Evolutionary conservation across 2,113 vertebrate genomes (phyloP).

Genomic region (Tragulus kanchil): DNA sequence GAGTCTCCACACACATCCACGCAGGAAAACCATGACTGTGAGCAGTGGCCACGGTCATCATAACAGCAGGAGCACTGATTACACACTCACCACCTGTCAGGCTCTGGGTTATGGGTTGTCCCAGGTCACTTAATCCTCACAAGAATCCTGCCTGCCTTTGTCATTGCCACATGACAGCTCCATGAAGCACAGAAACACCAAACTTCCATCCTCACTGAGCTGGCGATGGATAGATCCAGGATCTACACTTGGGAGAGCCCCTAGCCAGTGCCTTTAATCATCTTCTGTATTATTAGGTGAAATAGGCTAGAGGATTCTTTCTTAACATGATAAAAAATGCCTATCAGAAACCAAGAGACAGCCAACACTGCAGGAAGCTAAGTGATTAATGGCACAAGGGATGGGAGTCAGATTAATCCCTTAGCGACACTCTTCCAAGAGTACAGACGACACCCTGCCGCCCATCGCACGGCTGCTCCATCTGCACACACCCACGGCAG

Average conservation of each 20-base stretch:
- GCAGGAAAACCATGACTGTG: neutral
- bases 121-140: neutral
- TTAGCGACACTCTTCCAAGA: slow-evolving; percentile 70
- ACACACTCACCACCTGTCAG: neutral
- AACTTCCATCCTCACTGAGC: neutral
- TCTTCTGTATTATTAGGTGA: neutral
- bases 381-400: slow-evolving; percentile 73
- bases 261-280: neutral
- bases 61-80: no score
- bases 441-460: rapidly evolving
- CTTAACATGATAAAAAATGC: neutral
- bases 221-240: neutral
- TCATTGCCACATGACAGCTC: neutral
- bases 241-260: neutral
- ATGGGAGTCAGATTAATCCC: slow-evolving; percentile 58
- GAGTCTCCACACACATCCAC: neutral
- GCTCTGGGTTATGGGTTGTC: neutral
- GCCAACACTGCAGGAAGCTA: neutral
- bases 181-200: neutral
- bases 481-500: rapidly evolving
- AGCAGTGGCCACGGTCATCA: neutral
- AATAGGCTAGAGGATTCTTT: neutral
- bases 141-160: slow-evolving; percentile 64
- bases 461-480: neutral
- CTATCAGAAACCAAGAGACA: slow-evolving; percentile 25